Base-by-base conservation (phyloP, 2,888 invertebrate genomes). In the Trichopoda pennipes region DNA sequence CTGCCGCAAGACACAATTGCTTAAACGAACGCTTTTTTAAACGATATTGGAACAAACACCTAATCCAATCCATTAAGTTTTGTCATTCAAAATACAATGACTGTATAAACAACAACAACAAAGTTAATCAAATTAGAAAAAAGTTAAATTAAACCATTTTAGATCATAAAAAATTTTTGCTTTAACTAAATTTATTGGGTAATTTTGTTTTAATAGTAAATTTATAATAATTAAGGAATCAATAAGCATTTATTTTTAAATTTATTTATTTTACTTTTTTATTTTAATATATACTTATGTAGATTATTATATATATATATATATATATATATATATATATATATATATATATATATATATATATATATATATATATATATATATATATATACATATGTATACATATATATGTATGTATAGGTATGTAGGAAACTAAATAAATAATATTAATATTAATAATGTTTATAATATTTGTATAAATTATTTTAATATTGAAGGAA, bases 161-260 rank as follows among this genome's bases (percentile, higher is more conserved):
- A 28, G 19, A 88, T 73, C 87, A 86, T 86, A 85, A 87, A 87
- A 88, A 88, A 87, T 89, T 88, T 89, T 89, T 89, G 86, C 87
- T 88, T 70, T 90, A 92, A 92, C 92, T 92, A 92, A 92, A 92
- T 92, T 92, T 92, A 92, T 92, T 92, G 92, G 92, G 92, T 92
- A 91, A 89, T 91, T 74, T 47, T 64, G 23, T 60, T 69, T 14
- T 44, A 14, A 16, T 44, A 8, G 8, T 47, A 14, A 56, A 63
- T 42, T 53, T 19, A 53, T 47, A 28, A 56, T 28, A 49, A 69
- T 10, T 63, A 17, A 60, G 7, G 44, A 64, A 53, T 60, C 35
- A 74, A 55, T 44, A 58, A 72, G 60, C 21, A 32, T 38, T 58
- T 68, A 28, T 16, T 44, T 23, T 44, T 23, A 35, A 19, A 19